Base-by-base conservation (phyloP, 2,888 invertebrate species). In the Caradrina kadenii region DNA sequence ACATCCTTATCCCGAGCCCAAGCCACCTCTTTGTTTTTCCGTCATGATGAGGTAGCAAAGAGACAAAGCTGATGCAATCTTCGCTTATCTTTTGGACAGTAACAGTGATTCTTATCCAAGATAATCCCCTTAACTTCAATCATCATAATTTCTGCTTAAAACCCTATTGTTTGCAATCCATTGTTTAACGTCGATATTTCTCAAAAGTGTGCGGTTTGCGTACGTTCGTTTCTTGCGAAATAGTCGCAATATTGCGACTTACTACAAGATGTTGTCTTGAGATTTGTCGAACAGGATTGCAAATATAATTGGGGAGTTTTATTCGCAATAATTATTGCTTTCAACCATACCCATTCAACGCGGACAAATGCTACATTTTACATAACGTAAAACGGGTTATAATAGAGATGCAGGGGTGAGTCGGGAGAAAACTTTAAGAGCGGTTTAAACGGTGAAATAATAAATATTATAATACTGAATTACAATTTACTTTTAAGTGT, bases 61-160 rank as follows among this genome's bases (percentile, higher is more conserved):
- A 15, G 11, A 39, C 39, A 39, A 39, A 39, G 3, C n/a, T 50
- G 11, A 50, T 35, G 8, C 31, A 50, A 52, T 58, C 49, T 26
- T 17, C 54, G 13, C 3, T 48, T 56, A 49, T 39, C 13, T 48
- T 22, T 35, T 56, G 13, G 26, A 31, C 17, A 69, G 19, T 1
- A 66, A 66, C 45, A 35, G 13, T 15, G 31, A 19, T 2, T 22
- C 21, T 21, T 60, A 45, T 26, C 15, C 19, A 39, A 53, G 52
- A 70, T 61, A 53, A 69, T 60, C 11, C 31, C 8, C 19, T 3
- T 2, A 13, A 61, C 19, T 69, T 22, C 4, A 48, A 55, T 50
- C 13, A 52, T 56, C n/a, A 63, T n/a, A 70, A 56, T 26, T 63
- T 64, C 72, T 39, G 45, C 22, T 72, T 73, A 73, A 55, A 60